A percentile compares a stretch with the other conserved stretches of the same genome.
These are phyloP conservation scores for Paraplagusia blochii DNA, from an alignment of 2,113 vertebrate species.

Conservation along the genomic window DNA sequence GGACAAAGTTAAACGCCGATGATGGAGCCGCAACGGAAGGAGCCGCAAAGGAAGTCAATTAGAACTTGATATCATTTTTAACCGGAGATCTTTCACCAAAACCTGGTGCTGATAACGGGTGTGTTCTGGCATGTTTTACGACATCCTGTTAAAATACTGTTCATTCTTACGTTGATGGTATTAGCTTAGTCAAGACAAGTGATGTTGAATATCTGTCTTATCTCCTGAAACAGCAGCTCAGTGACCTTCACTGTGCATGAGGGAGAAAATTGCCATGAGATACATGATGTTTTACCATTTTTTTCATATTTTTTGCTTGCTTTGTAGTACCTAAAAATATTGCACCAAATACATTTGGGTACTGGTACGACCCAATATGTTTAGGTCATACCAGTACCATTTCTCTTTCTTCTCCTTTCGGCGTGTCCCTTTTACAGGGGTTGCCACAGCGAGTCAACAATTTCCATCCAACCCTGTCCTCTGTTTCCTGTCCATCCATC, in stretches of 20 bases:
- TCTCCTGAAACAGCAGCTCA: conserved; percentile 28
- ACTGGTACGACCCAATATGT: too few relatives aligned
- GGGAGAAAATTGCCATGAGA: too few relatives aligned
- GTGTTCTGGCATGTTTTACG: conserved; percentile 9
- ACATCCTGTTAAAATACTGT: conserved; percentile 17
- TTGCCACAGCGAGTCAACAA: too few relatives aligned
- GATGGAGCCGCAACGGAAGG: conserved; percentile 33
- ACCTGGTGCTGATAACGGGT: conserved; percentile 3
- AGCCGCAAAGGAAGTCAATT: conserved; percentile 22
- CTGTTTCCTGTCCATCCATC: too few relatives aligned
- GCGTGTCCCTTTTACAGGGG: too few relatives aligned
- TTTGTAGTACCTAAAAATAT: too few relatives aligned
- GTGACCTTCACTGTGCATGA: conserved; percentile 24
- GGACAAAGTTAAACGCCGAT: conserved; percentile 48
- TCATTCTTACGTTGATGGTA: conserved; percentile 20
- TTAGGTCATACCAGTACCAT: too few relatives aligned
- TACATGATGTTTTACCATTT: conserved; percentile 8
- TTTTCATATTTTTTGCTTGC: conserved; percentile 34
- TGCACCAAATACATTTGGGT: too few relatives aligned
- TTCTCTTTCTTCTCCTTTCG: too few relatives aligned
- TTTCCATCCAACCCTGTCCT: too few relatives aligned
- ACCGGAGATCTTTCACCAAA: conserved; percentile 22
- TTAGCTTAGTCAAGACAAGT: conserved; percentile 11
- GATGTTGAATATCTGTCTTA: conserved; percentile 40
- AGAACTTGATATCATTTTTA: conserved; percentile 39